Evolutionary conservation across 1,140 invertebrate species (phyloP).

Genomic region (Steinernema khuongi): DNA sequence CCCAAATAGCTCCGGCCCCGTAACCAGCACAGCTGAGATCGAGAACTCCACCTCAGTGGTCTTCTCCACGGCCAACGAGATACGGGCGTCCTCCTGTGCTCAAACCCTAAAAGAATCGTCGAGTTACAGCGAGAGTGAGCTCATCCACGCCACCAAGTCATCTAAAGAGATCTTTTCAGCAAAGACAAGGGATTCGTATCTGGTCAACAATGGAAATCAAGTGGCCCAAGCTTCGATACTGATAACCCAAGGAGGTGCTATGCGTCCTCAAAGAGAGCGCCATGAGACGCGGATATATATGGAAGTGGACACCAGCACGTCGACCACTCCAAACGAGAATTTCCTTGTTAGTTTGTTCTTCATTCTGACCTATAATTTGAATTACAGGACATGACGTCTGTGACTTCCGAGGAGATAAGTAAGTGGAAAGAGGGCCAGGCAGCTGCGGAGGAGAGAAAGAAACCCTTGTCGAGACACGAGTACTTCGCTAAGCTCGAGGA

Average conservation of each 20-base stretch:
- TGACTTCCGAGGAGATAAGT: background rate
- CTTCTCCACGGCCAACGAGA: background rate
- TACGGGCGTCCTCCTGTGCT: background rate
- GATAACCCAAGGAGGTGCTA: background rate
- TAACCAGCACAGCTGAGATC: background rate
- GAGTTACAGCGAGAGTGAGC: conserved; percentile 7
- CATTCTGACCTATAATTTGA: background rate
- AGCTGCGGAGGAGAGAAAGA: background rate
- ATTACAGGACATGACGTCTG: background rate
- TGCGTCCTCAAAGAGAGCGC: background rate
- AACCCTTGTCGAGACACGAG: background rate
- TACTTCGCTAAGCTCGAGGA: background rate
- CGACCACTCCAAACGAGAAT: background rate
- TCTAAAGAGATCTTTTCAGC: background rate
- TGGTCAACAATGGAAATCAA: background rate
- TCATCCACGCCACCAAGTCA: background rate
- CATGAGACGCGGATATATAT: background rate
- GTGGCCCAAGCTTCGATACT: background rate
- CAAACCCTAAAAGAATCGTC: background rate
- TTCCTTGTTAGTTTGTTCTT: background rate
- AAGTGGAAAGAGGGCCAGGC: background rate
- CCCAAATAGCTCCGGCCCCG: background rate
- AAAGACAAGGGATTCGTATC: background rate
- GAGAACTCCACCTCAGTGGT: background rate
- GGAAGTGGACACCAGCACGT: background rate